Conservation (phyloP, 2,888 invertebrate genomes). For the Lasioglossum figueresi region DNA sequence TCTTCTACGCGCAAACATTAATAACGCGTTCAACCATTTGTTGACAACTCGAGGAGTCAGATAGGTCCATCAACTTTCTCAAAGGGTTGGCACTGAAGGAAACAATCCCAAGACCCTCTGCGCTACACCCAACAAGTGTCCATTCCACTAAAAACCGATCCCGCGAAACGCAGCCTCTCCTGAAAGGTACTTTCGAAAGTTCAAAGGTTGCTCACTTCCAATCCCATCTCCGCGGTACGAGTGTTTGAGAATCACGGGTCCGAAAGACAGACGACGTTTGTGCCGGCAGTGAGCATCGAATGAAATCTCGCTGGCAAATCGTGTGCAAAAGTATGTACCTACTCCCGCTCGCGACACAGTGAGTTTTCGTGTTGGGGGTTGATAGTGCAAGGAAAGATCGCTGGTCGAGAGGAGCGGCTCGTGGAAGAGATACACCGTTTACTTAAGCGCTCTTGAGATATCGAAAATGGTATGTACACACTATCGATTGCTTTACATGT, state of each 20-base stretch:
- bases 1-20: too few species aligned
- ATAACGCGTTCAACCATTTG: not conserved
- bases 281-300: constrained; percentile 26
- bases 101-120: not conserved
- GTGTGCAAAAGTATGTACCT: constrained; percentile 28
- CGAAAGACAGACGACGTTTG: not conserved
- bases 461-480: constrained; percentile 60
- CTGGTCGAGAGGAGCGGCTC: constrained; percentile 4
- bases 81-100: not conserved
- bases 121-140: not conserved
- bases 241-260: not conserved
- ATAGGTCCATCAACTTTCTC: too few species aligned
- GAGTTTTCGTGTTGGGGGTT: not conserved
- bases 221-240: not conserved
- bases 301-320: constrained; percentile 45
- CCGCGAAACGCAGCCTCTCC: not conserved
- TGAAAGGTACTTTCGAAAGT: not conserved
- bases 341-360: not conserved
- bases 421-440: constrained; percentile 61
- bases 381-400: constrained; percentile 14
- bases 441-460: constrained; percentile 66
- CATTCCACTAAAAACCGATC: not conserved
- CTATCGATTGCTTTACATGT: constrained; percentile 51
- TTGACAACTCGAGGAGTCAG: too few species aligned
- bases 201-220: not conserved